Conservation (phyloP, 2,113 vertebrate species). For the Apodemus sylvaticus region DNA sequence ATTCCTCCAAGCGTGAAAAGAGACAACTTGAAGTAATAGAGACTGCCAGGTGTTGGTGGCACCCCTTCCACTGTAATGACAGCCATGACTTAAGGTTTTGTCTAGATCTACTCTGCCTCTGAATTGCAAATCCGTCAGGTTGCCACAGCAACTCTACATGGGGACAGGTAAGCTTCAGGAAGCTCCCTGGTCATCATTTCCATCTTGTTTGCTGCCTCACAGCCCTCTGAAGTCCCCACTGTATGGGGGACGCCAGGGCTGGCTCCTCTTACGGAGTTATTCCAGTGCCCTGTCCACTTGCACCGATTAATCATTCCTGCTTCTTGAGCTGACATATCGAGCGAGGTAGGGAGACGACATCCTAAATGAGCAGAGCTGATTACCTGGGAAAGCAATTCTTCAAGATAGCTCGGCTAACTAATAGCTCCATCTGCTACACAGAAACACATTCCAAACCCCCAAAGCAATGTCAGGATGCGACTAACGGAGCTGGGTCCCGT, state of each 20-base stretch:
- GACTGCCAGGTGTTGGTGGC: slow-evolving; percentile 65
- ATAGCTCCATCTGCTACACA: slow-evolving; percentile 89
- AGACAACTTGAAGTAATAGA: slow-evolving; percentile 68
- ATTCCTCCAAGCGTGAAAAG: slow-evolving; percentile 64
- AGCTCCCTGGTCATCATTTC: slow-evolving; percentile 78
- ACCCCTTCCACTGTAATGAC: slow-evolving; percentile 66
- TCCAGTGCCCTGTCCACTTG: slow-evolving; percentile 81
- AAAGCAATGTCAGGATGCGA: slow-evolving; percentile 76
- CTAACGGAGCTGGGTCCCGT: slow-evolving; percentile 54
- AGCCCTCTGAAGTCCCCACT: slow-evolving; percentile 75
- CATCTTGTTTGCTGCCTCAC: slow-evolving; percentile 80
- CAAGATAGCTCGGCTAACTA: slow-evolving; percentile 87
- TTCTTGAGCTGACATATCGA: slow-evolving; percentile 84
- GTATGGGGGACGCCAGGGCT: slow-evolving; percentile 70
- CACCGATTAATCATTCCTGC: slow-evolving; percentile 87
- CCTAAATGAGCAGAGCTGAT: slow-evolving; percentile 91
- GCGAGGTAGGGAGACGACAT: slow-evolving; percentile 86
- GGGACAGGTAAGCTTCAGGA: slow-evolving; percentile 75
- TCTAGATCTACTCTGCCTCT: slow-evolving; percentile 73
- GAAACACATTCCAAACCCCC: slow-evolving; percentile 83
- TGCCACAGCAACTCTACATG: slow-evolving; percentile 81
- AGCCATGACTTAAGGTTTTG: slow-evolving; percentile 73
- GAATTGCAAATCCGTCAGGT: slow-evolving; percentile 81
- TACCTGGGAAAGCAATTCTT: slow-evolving; percentile 93
- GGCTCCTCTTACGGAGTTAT: slow-evolving; percentile 74